Base-by-base conservation (phyloP, 2,888 invertebrate species). In the Drosophila anomelani region DNA sequence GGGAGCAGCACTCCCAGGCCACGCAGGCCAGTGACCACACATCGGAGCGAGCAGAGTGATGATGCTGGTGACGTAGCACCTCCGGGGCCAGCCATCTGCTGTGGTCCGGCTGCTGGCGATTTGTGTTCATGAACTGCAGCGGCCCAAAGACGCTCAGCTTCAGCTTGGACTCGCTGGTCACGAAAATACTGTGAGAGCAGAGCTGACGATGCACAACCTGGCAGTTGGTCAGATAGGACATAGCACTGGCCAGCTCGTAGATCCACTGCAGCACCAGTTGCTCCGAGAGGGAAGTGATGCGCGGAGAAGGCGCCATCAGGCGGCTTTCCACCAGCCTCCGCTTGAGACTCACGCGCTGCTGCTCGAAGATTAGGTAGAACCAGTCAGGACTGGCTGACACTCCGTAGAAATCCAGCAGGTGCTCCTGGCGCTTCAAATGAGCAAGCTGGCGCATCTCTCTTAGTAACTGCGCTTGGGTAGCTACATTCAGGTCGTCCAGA, bases 1-100 rank as follows among this genome's bases (percentile, higher is more conserved):
- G 93, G 6, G 96, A 95, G 79, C 96, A 94, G 71, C 96, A 95
- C 92, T 97, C 97, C 97, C 97, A 97, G 73, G 97, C 93, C 13
- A 97, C 91, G 70, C 96, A 95, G 0, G 96, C 97, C 91, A 95
- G 97, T 0, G 97, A 96, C 97, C 97, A 97, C 7, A 96, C 94
- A 87, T 97, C 96, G 61, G 96, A 96, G 85, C 96, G 95, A 6
- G 93, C 93, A n/a, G 95, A 95, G 79, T 94, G 95, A 55, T 95
- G 94, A 38, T 73, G 75, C 57, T 95, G 95, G 81, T 95, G 95
- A 36, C 95, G 94, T 75, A 97, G 93, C 84, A 96, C 95, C 91
- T 97, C 97, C 29, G 95, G 94, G 0, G 97, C 95, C 9, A 95
- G 95, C 97, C 97, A 97, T 47, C 97, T 93, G 0, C 95, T 95